Evolutionary conservation across 2,888 invertebrate genomes (phyloP).

Genomic region (Siphlonurus alternatus): DNA sequence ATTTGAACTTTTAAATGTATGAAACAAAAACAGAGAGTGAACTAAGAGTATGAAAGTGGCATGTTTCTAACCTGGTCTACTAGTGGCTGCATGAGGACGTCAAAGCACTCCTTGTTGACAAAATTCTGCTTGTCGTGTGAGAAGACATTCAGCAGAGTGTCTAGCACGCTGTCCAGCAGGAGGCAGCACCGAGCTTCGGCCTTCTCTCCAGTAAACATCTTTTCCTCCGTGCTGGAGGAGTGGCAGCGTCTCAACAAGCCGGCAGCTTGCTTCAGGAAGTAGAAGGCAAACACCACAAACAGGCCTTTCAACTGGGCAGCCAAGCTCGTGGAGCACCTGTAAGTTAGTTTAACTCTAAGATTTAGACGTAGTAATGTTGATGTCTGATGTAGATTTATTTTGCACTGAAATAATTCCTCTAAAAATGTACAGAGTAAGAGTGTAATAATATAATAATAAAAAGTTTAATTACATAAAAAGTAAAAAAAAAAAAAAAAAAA

Average conservation of each 20-base stretch:
- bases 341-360: too few species aligned
- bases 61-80: slow-evolving; percentile 53
- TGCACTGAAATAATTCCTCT: too few species aligned
- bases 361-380: too few species aligned
- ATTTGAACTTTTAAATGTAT: too few species aligned
- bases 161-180: slow-evolving; percentile 51
- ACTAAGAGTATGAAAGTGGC: not conserved
- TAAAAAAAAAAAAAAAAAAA: too few species aligned
- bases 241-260: slow-evolving; percentile 53
- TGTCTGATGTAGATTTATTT: too few species aligned
- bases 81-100: slow-evolving; percentile 66
- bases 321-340: slow-evolving; percentile 52
- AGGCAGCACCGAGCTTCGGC: slow-evolving; percentile 26
- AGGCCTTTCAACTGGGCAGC: slow-evolving; percentile 70
- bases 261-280: slow-evolving; percentile 67
- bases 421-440: too few species aligned
- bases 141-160: slow-evolving; percentile 61
- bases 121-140: slow-evolving; percentile 66
- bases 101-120: slow-evolving; percentile 68
- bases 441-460: too few species aligned
- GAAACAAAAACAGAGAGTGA: not conserved
- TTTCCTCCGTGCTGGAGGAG: slow-evolving; percentile 16
- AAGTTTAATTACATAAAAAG: too few species aligned
- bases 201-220: slow-evolving; percentile 1
- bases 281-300: slow-evolving; percentile 78